These are phyloP conservation scores for Bungarus multicinctus DNA, from an alignment of 2,113 vertebrate genomes.

Conservation along the genomic window DNA sequence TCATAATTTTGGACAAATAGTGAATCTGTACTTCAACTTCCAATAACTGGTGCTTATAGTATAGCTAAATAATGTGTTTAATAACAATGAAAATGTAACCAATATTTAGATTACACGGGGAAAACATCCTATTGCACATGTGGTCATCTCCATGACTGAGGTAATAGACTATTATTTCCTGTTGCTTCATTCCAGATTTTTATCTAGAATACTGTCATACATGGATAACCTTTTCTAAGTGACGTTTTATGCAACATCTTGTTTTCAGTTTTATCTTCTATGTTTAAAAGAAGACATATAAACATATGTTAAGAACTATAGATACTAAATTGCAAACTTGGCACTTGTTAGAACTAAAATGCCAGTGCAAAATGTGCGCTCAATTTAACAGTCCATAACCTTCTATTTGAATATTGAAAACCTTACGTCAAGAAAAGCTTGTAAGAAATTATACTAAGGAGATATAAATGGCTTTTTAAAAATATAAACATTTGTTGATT, in stretches of 20 bases:
- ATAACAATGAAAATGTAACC: neutral
- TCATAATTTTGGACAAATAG: neutral
- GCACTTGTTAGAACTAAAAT: slow-evolving; percentile 65
- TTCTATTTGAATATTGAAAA: slow-evolving; percentile 63
- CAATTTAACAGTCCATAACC: slow-evolving; percentile 64
- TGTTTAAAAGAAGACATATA: slow-evolving; percentile 52
- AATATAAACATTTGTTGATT: slow-evolving; percentile 39
- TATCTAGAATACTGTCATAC: slow-evolving; percentile 28
- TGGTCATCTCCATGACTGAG: neutral
- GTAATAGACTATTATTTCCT: slow-evolving; percentile 20
- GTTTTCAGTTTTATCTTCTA: slow-evolving; percentile 52
- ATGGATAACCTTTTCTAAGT: slow-evolving; percentile 25
- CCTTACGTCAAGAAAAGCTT: slow-evolving; percentile 59
- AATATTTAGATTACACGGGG: neutral
- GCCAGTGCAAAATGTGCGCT: slow-evolving; percentile 62
- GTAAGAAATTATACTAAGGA: slow-evolving; percentile 54
- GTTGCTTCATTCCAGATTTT: slow-evolving; percentile 24
- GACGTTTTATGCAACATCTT: slow-evolving; percentile 41
- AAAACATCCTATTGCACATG: neutral
- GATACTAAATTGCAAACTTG: slow-evolving; percentile 63
- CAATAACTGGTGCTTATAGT: neutral
- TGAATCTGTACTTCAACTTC: neutral
- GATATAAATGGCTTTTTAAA: slow-evolving; percentile 35
- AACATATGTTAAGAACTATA: slow-evolving; percentile 56
- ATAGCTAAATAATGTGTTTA: neutral